Evolutionary conservation across 2,888 invertebrate species (phyloP), one percentile per base, ranked within the genome.

Genomic region (Atethmia centrago): DNA sequence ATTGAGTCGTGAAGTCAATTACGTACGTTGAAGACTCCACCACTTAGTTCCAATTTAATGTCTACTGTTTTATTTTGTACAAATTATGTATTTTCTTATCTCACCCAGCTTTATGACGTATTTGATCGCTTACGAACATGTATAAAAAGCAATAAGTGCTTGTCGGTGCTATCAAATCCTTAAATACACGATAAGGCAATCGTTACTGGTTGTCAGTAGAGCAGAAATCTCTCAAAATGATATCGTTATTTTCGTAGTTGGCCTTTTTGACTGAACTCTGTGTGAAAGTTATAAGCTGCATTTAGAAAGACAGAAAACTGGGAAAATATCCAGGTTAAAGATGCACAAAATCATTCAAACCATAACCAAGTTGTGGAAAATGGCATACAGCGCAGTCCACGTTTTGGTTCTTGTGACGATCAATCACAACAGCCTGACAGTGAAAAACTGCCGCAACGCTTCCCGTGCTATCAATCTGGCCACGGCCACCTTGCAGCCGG

Each of bases 341-440:
- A 51, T 40, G 36, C 49, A 40, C 31, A 12, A 58, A 36, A 31
- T 31, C 19, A 51, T 53, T 31, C 12, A 62, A 49, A 58, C 21
- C 12, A 21, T 62, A 49, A 64, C 28, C 7, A 12, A 31, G 28
- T 58, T 73, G 58, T 73, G 53, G 51, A 82, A 81, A 73, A 66
- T 69, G 58, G n/a, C 45, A 47, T 71, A 68, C 69, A 86, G 64
- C 63, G 62, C 61, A 74, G 49, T 56, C 14, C 25, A 65, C n/a
- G 53, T 36, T 56, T 64, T 47, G 49, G 53, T 71, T 74, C 56
- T 61, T 63, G 70, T 74, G 71, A 45, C 45, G 71, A 85, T 85
- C 80, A 83, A 85, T 85, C 85, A 86, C 74, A 68, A 66, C 56
- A 55, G 71, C 40, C 53, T 74, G 85, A 85, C 83, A 85, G 73